Base-by-base conservation (phyloP, 2,113 vertebrate genomes). In the Crypturellus undulatus region DNA sequence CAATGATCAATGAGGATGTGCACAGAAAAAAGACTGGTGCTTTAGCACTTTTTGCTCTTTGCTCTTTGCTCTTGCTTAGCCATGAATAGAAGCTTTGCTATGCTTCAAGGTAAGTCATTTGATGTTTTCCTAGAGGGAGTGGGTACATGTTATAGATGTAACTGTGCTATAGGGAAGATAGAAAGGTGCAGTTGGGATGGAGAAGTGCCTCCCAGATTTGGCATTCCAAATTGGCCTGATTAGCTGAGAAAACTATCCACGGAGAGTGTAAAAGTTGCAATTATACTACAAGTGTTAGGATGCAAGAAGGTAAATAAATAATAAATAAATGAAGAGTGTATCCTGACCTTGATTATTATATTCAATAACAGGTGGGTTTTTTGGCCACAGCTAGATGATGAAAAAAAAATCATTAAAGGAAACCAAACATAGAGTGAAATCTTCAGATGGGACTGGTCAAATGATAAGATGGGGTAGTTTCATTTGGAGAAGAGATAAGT, bases 301-400 rank as follows among this genome's bases (percentile, higher is more conserved):
- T 65, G 51, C 36, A 79, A 90, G 52, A n/a, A 71, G 12, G n/a
- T 18, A 62, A 79, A 93, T 81, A n/a, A 79, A 40, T 51, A 86
- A 49, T 21, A 49, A 49, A 49, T 49, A 49, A 49, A 49, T 49
- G 21, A 49, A 49, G 47, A 10, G 24, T 12, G 68, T 76, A 58
- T 73, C 51, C 76, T 93, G 79, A 88, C 45, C 49, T 81, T 75
- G 68, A 43, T 18, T 56, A 49, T 28, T 40, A 51, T 21, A 47
- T 34, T 69, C 49, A 65, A 71, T 30, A 72, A 45, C 15, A 71
- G 34, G 24, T 36, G 47, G 11, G 16, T 0, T 16, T 47, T 92
- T 77, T 79, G 17, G 32, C 60, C 25, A 43, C 18, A 75, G 12
- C 24, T 15, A 11, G 7, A 21, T 76, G 20, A 59, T 36, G 28